Percentiles rank a stretch among this genome's conserved stretches.
Evolutionary conservation across 2,797 vertebrate genomes (phyloP).

Genomic region (Microctenopoma stevenorrisi): DNA sequence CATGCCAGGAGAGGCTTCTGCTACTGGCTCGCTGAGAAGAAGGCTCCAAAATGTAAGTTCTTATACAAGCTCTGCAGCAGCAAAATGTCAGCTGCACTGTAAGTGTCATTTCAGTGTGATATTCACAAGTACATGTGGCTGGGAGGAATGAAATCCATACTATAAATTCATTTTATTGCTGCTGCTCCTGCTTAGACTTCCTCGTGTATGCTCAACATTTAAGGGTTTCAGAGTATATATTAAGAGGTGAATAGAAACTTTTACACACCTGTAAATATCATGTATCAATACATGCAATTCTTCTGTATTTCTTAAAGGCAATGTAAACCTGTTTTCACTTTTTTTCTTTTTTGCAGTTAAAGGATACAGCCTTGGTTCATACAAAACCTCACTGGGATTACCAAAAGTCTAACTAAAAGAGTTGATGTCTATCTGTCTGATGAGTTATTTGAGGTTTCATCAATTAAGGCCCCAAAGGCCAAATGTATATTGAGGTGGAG

Average conservation of each 20-base stretch:
- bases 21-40: conserved; percentile 75
- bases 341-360: conserved; percentile 58
- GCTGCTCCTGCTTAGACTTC: neutral
- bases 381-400: conserved; percentile 74
- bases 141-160: conserved; percentile 4
- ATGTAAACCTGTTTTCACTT: conserved; percentile 12
- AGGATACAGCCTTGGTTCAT: conserved; percentile 66
- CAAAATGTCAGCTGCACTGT: conserved; percentile 16
- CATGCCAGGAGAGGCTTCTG: conserved; percentile 67
- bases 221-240: neutral
- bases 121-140: conserved; percentile 17
- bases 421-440: neutral
- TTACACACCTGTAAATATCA: too few species aligned
- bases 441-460: too few species aligned
- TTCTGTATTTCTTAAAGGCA: neutral
- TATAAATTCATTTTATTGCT: conserved; percentile 16
- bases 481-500: too few species aligned
- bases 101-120: conserved; percentile 19
- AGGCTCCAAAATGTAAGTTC: conserved; percentile 55
- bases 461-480: too few species aligned
- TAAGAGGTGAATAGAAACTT: neutral
- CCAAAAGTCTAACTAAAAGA: conserved; percentile 63
- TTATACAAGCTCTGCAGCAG: conserved; percentile 19
- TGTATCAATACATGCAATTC: too few species aligned
- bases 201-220: neutral